Conservation (phyloP, 2,113 vertebrate genomes). For the Pelodiscus sinensis region DNA sequence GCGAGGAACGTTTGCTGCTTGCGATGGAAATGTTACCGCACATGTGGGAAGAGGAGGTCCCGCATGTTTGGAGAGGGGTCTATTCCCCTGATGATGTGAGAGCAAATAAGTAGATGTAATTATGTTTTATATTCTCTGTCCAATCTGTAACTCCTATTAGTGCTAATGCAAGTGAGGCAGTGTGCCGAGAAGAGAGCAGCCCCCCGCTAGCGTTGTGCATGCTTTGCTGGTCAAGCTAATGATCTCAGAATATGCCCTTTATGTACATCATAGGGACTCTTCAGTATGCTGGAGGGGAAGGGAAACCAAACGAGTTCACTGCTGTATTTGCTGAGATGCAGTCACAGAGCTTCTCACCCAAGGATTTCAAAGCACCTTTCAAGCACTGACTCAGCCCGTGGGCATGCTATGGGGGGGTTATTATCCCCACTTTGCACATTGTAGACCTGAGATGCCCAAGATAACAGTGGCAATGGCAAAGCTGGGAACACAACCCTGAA, state of each 20-base stretch:
- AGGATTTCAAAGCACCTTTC: not conserved
- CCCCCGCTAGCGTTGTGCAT: not conserved
- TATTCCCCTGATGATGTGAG: not conserved
- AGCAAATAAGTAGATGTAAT: not conserved
- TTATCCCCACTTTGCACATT: not conserved
- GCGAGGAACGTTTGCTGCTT: not conserved
- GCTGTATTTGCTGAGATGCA: not conserved
- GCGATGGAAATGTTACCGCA: not conserved
- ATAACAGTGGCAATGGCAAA: not conserved
- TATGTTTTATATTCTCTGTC: not conserved
- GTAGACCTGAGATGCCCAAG: not conserved
- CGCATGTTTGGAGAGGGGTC: not conserved
- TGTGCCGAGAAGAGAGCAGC: not conserved
- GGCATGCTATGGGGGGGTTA: not conserved
- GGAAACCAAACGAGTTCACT: not conserved
- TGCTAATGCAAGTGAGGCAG: not conserved
- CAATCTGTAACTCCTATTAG: not conserved
- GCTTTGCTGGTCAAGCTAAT: not conserved
- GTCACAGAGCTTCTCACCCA: not conserved
- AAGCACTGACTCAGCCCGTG: not conserved
- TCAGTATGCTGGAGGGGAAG: not conserved
- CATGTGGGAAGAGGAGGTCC: not conserved
- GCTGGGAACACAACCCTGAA: not conserved
- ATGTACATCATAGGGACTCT: not conserved
- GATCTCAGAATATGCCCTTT: not conserved